phyloP scores from a whole-genome alignment of 2,797 vertebrate species.

The Centropyge bicolor region DNA sequence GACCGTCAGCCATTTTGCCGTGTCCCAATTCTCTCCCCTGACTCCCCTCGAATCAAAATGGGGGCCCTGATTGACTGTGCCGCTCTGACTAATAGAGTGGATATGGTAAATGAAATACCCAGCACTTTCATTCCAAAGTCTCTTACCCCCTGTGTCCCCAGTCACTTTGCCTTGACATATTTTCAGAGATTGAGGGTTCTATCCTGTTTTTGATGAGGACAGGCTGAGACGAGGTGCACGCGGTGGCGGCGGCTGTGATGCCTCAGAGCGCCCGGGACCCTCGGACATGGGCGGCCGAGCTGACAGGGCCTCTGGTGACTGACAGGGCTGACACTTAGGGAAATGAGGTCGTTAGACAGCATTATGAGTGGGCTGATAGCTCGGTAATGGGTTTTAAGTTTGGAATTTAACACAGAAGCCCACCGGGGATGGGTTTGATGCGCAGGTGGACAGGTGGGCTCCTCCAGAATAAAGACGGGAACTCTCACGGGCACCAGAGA shows the following conservation, averaged over 20 bases:
- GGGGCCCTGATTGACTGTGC: slow-evolving; percentile 87
- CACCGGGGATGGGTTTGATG: slow-evolving; percentile 88
- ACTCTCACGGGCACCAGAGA: slow-evolving; percentile 55
- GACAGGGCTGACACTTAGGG: slow-evolving; percentile 91
- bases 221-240: slow-evolving; percentile 49
- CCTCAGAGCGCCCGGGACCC: slow-evolving; percentile 75
- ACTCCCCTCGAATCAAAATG: slow-evolving; percentile 84
- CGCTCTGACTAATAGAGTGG: slow-evolving; percentile 89
- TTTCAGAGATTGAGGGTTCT: slow-evolving; percentile 86
- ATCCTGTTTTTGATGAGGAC: slow-evolving; percentile 80
- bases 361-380: slow-evolving; percentile 93
- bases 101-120: slow-evolving; percentile 90
- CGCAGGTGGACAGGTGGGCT: slow-evolving; percentile 89
- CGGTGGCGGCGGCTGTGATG: slow-evolving; percentile 40
- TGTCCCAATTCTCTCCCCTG: slow-evolving; percentile 84
- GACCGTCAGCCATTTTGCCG: slow-evolving; percentile 83
- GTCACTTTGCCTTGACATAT: slow-evolving; percentile 88
- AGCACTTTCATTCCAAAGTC: slow-evolving; percentile 85
- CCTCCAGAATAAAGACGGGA: slow-evolving; percentile 76
- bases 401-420: slow-evolving; percentile 91
- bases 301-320: slow-evolving; percentile 79
- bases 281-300: slow-evolving; percentile 70
- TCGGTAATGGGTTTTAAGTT: slow-evolving; percentile 96
- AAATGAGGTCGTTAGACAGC: slow-evolving; percentile 96
- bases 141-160: slow-evolving; percentile 79